Evolutionary conservation across 2,113 vertebrate species (phyloP), one percentile per base, ranked within the genome.

Genomic region (Microcebus tavaratra): DNA sequence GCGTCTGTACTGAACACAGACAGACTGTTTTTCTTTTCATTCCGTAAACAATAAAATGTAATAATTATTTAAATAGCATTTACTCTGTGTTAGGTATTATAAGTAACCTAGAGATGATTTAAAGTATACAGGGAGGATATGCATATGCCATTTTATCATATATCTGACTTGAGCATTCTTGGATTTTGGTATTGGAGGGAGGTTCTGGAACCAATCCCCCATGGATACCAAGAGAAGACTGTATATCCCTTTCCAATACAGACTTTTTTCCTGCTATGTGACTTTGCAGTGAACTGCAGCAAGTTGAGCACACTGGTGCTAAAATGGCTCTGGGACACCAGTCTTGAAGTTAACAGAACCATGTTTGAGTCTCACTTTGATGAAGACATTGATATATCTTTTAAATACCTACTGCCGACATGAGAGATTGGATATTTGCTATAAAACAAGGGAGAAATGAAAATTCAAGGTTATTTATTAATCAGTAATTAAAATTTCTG

Each of bases 381-480:
- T 83, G 61, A 96, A 39, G 29, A 79, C 36, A 75, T 29, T 72
- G 17, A 29, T 73, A 39, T 82, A 20, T n/a, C 85, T 96, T 93
- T 79, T 57, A 29, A 88, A 57, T 59, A 88, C 36, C 15, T 93
- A 55, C n/a, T 50, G 8, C 42, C 68, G 81, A 78, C 12, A 39
- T 50, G 17, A 31, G 70, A 78, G 31, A 75, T 29, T n/a, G 53
- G 50, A 53, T 68, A 36, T 90, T 87, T 95, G 23, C 39, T 75
- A 11, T 50, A 72, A 42, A 84, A 83, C 23, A 61, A 88, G 92
- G 78, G 8, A 18, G 4, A 80, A 39, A 84, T 88, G 20, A 53
- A 86, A 93, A 75, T 85, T 81, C 48, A 82, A 93, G 45, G 11
- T 70, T 68, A 93, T 85, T 78, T 48, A 67, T 96, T 61, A 90